These are phyloP conservation scores for Trichacis sp. DNA, from an alignment of 2,888 invertebrate genomes.

Conservation along the genomic window DNA sequence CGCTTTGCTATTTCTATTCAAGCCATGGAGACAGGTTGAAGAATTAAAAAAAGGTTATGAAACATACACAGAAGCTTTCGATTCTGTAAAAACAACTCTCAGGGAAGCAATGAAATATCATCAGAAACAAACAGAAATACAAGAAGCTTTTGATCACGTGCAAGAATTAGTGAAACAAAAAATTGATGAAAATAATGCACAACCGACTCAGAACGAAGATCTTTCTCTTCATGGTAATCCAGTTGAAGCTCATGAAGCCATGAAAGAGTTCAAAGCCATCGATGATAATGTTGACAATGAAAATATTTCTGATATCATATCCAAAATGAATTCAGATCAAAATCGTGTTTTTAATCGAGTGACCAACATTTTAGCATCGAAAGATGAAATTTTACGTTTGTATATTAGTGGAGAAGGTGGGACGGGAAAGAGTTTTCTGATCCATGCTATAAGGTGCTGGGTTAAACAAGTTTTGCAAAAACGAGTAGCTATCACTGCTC, in stretches of 20 bases:
- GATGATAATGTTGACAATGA: not conserved
- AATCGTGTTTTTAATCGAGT: not conserved
- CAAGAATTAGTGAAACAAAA: no score
- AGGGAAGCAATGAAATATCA: not conserved
- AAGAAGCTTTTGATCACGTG: no score
- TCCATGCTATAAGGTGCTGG: not conserved
- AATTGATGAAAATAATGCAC: no score
- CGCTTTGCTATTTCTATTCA: not conserved
- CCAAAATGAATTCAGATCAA: not conserved
- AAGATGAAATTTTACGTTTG: not conserved
- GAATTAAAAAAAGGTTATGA: not conserved
- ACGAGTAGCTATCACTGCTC: constrained; percentile 49
- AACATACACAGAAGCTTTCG: not conserved
- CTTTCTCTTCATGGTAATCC: no score
- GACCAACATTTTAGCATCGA: not conserved
- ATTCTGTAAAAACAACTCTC: not conserved
- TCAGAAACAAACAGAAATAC: not conserved
- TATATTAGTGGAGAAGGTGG: no score
- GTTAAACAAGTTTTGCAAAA: constrained; percentile 27
- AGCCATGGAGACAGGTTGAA: not conserved
- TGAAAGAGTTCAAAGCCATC: not conserved
- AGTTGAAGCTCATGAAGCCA: not conserved
- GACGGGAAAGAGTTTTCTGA: no score
- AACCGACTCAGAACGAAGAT: no score
- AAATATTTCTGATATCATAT: not conserved